Evolutionary conservation across 2,113 vertebrate species (phyloP).

Genomic region (Apus apus): DNA sequence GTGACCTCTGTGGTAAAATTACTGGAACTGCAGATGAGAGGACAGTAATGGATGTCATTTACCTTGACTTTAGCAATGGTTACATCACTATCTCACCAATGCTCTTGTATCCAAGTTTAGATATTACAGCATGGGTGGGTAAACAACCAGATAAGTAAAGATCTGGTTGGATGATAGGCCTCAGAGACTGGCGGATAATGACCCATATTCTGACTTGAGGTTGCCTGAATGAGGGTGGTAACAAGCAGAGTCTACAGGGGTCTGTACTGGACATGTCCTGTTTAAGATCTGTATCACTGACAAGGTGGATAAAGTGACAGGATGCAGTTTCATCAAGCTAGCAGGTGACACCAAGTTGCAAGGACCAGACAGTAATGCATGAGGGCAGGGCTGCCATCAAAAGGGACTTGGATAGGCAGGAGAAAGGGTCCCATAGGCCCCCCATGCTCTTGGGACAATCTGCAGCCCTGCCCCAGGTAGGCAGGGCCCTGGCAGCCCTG

Average conservation of each 20-base stretch:
- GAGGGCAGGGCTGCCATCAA: background rate
- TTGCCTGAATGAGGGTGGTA: background rate
- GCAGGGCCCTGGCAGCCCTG: background rate
- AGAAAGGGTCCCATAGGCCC: background rate
- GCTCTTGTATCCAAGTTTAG: background rate
- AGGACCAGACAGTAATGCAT: background rate
- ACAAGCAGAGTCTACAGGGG: background rate
- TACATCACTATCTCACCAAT: background rate
- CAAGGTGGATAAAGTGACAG: fast-evolving
- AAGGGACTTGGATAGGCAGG: background rate
- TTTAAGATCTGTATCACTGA: background rate
- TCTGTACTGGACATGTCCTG: background rate
- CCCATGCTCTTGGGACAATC: background rate
- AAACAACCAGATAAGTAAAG: background rate
- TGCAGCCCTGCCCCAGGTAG: background rate
- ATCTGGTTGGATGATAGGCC: background rate
- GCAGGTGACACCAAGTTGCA: background rate
- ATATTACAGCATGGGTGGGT: background rate
- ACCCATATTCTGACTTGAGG: background rate
- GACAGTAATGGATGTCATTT: background rate
- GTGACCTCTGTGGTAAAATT: background rate
- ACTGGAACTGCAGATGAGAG: background rate
- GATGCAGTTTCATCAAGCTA: background rate
- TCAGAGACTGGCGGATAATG: background rate
- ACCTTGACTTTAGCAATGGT: background rate